These are phyloP conservation scores for Brenthis daphne DNA, from an alignment of 2,888 invertebrate species.

Conservation along the genomic window DNA sequence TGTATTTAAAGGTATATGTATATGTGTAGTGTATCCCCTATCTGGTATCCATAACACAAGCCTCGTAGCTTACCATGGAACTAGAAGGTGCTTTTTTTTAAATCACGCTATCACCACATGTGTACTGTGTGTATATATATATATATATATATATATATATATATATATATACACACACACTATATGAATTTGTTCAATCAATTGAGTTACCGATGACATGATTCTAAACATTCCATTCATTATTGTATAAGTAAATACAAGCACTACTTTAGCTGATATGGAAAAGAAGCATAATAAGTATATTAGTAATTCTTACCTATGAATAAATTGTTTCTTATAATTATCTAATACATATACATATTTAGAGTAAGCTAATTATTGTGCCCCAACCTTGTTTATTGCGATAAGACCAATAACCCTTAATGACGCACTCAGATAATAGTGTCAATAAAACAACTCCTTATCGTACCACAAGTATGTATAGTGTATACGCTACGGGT, in stretches of 20 bases:
- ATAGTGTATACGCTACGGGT: background rate
- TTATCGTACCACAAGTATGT: constrained; percentile 29
- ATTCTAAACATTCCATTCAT: constrained; percentile 11
- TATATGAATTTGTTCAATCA: background rate
- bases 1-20: too few relatives aligned
- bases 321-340: background rate
- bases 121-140: background rate
- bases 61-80: too few relatives aligned
- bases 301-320: too few relatives aligned
- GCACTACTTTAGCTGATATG: too few relatives aligned
- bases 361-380: constrained; percentile 32
- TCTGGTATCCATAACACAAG: too few relatives aligned
- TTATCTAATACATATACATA: constrained; percentile 30
- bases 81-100: too few relatives aligned
- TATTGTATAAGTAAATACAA: background rate
- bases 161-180: too few relatives aligned
- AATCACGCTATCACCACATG: background rate
- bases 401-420: constrained; percentile 35
- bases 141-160: too few relatives aligned
- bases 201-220: background rate
- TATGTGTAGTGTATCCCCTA: too few relatives aligned
- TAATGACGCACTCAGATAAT: constrained; percentile 41
- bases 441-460: constrained; percentile 39
- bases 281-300: too few relatives aligned
- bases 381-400: constrained; percentile 34